Percentiles rank a stretch among this genome's conserved stretches.
Evolutionary conservation across 2,888 invertebrate genomes (phyloP).

Genomic region (Andrena flavipes): DNA sequence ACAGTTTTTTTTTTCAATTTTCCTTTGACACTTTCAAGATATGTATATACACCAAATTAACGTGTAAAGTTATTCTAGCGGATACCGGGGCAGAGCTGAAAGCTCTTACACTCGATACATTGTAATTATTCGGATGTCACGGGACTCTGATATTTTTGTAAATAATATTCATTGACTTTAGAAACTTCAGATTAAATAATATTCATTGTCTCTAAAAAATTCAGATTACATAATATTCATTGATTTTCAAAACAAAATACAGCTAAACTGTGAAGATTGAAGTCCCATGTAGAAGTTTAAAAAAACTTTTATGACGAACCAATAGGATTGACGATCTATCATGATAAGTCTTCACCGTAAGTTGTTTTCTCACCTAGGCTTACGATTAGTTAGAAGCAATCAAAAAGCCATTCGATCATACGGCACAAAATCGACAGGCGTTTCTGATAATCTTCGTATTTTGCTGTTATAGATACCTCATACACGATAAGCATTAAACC

Average conservation of each 20-base stretch:
- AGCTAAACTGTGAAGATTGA: too few relatives aligned
- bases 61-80: background rate
- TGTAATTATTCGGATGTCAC: background rate
- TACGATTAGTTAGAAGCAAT: background rate
- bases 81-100: background rate
- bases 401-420: background rate
- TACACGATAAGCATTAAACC: slow-evolving; percentile 47
- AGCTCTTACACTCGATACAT: background rate
- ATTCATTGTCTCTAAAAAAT: too few relatives aligned
- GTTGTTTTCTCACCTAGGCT: background rate
- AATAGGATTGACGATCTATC: too few relatives aligned
- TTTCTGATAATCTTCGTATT: slow-evolving; percentile 59
- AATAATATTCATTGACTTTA: too few relatives aligned
- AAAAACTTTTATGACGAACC: too few relatives aligned
- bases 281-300: too few relatives aligned
- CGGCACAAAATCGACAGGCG: slow-evolving; percentile 47
- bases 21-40: background rate
- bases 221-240: too few relatives aligned
- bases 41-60: background rate
- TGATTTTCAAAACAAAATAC: too few relatives aligned
- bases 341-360: background rate
- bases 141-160: too few relatives aligned
- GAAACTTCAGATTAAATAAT: too few relatives aligned
- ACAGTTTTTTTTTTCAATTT: slow-evolving; percentile 15
- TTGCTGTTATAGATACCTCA: slow-evolving; percentile 24